Base-by-base conservation (phyloP, 2,888 invertebrate genomes). In the Pristionchus arcanus region DNA sequence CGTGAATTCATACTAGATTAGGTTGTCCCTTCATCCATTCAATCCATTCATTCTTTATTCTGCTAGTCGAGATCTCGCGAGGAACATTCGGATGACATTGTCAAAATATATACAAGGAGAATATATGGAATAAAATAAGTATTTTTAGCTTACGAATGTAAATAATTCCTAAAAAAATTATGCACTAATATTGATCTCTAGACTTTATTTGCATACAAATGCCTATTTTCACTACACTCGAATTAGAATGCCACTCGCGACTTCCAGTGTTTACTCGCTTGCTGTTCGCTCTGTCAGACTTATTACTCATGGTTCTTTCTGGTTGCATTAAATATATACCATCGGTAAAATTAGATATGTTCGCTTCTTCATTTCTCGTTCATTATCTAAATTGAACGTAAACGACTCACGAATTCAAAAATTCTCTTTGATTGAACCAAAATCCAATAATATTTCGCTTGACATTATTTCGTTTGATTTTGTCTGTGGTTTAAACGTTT, bases 1-100 rank as follows among this genome's bases (percentile, higher is more conserved):
- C 49, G 77, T 77, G 77, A n/a, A 77, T 77, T 77, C 77, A 77
- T 77, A 77, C 77, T 77, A 77, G 49, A 77, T 77, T 77, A 77
- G 77, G 77, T 77, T 77, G 77, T 77, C 77, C 42, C 49, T 77
- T 77, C 77, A 25, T 42, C 42, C 42, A 42, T 71, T n/a, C 31
- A 31, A 74, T 71, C 5, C 31, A 71, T 77, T 77, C 77, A 77
- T 77, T 77, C 77, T 77, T 49, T 77, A 37, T 77, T 71, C 71
- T 31, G 71, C 34, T 34, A 71, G 71, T 71, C 31, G 68, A 68
- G 25, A 63, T 25, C 42, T 49, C 42, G 42, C 42, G 42, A 49
- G 42, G 9, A 49, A 7, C 28, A 68, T 68, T 68, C 68, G 25
- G 28, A 68, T 68, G 25, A 49, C 13, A 9, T 49, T 49, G 42